Percentiles rank a stretch among this genome's conserved stretches.
Conservation (phyloP, 2,113 vertebrate genomes). For the Manacus vitellinus region DNA sequence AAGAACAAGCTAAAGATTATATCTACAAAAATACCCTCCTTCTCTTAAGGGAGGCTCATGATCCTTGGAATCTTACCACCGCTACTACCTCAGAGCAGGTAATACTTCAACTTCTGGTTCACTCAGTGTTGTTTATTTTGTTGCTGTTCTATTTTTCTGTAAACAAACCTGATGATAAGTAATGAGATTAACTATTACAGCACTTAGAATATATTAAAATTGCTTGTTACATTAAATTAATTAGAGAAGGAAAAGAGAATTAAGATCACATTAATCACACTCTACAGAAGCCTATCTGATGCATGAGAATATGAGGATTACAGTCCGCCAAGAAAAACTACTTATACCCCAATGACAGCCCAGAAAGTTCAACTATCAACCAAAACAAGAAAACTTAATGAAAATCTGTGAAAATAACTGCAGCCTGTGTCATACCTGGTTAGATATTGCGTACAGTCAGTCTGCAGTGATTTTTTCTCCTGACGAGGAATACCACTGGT, state of each 20-base stretch:
- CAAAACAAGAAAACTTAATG: background rate
- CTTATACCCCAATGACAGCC: background rate
- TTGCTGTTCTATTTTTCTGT: background rate
- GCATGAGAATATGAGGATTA: background rate
- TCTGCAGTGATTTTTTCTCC: background rate
- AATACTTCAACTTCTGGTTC: background rate
- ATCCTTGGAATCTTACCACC: background rate
- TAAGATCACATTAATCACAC: background rate
- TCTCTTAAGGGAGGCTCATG: background rate
- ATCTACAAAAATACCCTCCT: background rate
- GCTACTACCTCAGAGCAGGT: background rate
- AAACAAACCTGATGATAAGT: conserved; percentile 33
- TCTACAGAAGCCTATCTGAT: background rate
- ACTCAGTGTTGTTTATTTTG: background rate
- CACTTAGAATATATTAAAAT: conserved; percentile 15
- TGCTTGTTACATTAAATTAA: conserved; percentile 32
- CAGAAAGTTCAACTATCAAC: background rate
- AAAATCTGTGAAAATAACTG: background rate
- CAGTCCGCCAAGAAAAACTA: background rate
- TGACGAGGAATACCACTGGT: background rate
- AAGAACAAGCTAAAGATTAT: background rate
- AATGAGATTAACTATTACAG: conserved; percentile 3
- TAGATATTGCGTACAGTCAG: background rate
- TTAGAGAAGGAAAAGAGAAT: background rate
- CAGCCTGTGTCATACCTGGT: background rate